Evolutionary conservation across 2,797 vertebrate genomes (phyloP).

Genomic region (Apogon talboti): DNA sequence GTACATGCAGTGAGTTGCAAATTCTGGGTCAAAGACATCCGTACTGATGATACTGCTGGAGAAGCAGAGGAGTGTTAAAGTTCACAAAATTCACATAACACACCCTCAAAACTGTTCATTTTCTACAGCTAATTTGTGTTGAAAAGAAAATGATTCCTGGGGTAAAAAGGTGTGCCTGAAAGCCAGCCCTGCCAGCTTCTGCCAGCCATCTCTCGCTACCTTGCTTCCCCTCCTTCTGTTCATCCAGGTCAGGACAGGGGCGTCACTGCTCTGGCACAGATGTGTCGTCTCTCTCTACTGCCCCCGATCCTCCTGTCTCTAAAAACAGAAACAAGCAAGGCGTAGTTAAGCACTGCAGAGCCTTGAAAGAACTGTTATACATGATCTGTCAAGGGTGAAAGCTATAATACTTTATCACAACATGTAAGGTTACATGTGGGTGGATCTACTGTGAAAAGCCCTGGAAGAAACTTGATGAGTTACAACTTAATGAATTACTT

Average conservation of each 20-base stretch:
- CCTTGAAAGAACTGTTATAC: constrained; percentile 11
- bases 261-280: constrained; percentile 83
- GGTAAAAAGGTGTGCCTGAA: constrained; percentile 72
- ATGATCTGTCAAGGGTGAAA: constrained; percentile 15
- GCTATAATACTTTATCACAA: constrained; percentile 1
- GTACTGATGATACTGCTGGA: constrained; percentile 74
- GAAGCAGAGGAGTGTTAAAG: constrained; percentile 79
- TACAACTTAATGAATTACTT: background rate
- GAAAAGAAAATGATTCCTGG: constrained; percentile 71
- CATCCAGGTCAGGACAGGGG: constrained; percentile 75
- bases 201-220: constrained; percentile 67
- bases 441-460: constrained; percentile 23
- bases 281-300: constrained; percentile 81
- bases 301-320: constrained; percentile 85
- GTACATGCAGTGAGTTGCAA: constrained; percentile 85
- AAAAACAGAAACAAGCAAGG: constrained; percentile 67
- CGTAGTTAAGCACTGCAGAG: constrained; percentile 34
- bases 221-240: constrained; percentile 54
- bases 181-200: constrained; percentile 62
- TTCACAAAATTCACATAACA: constrained; percentile 75
- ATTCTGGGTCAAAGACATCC: constrained; percentile 82
- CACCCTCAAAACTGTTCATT: constrained; percentile 75
- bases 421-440: constrained; percentile 23
- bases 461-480: constrained; percentile 1
- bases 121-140: constrained; percentile 74